Evolutionary conservation across 2,888 invertebrate genomes (phyloP), one percentile per base, ranked within the genome.

Genomic region (Entomobrya multifasciata): DNA sequence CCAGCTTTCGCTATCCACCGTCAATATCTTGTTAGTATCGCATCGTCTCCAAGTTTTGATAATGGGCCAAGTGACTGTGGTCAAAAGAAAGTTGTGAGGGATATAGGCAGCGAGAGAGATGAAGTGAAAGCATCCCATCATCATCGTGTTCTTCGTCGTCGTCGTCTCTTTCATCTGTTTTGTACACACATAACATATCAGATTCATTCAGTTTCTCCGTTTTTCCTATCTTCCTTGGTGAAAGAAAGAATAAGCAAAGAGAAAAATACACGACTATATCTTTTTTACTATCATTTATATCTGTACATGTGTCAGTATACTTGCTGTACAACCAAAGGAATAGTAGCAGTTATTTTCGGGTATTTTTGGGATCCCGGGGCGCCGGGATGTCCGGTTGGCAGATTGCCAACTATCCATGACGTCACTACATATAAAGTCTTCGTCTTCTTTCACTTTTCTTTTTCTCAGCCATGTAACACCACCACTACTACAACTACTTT

Each of bases 361-460:
- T 87, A 86, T 86, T 89, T 89, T 89, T 88, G 85, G 88, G 88
- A 89, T 87, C 86, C 87, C 60, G 84, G 85, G 90, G 90, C 90
- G 90, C 90, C 90, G 88, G 87, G 87, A 89, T 87, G 89, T 90
- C 90, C 89, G 88, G 90, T 89, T 90, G 90, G 90, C 89, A 86
- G 74, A 74, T 80, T 87, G 88, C 90, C 90, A 90, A 79, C 84
- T 81, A 89, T 67, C 79, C 88, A 89, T 88, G 88, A 88, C 88
- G 88, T 88, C 89, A 88, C 89, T 83, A 67, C 30, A 72, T 72
- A 72, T n/a, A 70, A 60, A 52, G 72, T 60, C 87, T 72, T 78
- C 49, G 27, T 20, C 74, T 81, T 65, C 74, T 65, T 49, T 72
- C 80, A 30, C 57, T 83, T 76, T 57, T 77, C 57, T 72, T 27